Conservation (phyloP, 2,113 vertebrate species). For the Bubo bubo region DNA sequence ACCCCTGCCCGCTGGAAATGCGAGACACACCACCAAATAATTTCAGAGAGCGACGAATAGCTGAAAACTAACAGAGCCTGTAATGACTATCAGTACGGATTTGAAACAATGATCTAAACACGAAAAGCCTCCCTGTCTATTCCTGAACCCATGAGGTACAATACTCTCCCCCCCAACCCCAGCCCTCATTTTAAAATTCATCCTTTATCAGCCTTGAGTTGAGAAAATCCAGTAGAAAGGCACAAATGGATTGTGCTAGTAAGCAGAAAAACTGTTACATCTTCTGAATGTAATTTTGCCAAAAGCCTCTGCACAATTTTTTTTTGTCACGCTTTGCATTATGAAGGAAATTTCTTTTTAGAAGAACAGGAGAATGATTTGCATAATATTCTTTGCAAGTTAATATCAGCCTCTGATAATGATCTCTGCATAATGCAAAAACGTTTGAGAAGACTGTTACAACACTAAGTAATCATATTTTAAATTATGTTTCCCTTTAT, state of each 20-base stretch:
- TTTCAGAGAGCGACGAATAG: not conserved
- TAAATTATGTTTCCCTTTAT: constrained; percentile 83
- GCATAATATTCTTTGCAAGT: constrained; percentile 80
- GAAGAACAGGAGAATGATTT: constrained; percentile 71
- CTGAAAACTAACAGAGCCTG: not conserved
- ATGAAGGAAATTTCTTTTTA: constrained; percentile 70
- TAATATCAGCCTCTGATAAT: constrained; percentile 77
- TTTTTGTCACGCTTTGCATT: constrained; percentile 70
- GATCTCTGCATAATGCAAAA: constrained; percentile 65
- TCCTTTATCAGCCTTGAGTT: constrained; percentile 59
- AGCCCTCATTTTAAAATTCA: constrained; percentile 47
- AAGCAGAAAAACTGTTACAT: constrained; percentile 74
- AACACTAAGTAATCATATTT: constrained; percentile 82
- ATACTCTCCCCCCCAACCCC: not conserved
- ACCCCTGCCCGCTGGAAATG: rapidly evolving
- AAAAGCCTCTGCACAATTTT: constrained; percentile 68
- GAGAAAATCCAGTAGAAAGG: constrained; percentile 65
- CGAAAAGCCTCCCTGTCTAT: not conserved
- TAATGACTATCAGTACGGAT: rapidly evolving
- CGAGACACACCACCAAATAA: rapidly evolving
- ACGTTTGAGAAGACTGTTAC: constrained; percentile 76
- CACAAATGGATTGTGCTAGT: constrained; percentile 73
- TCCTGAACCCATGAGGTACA: not conserved
- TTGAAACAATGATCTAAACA: not conserved
- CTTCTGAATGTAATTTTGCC: constrained; percentile 72